Conservation (phyloP, 2,797 vertebrate species). For the Molossus alvarezi region DNA sequence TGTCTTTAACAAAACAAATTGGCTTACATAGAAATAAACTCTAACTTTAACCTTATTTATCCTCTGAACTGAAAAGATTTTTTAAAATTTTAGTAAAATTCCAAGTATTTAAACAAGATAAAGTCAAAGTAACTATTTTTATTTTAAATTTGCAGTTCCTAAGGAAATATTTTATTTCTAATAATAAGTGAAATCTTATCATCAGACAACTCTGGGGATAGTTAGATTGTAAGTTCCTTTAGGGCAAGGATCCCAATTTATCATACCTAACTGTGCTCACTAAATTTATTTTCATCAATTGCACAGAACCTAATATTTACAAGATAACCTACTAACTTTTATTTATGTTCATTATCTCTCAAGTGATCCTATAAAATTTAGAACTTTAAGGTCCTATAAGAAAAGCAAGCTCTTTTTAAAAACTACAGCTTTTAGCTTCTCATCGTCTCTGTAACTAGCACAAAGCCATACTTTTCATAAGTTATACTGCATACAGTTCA, state of each 20-base stretch:
- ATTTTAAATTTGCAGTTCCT: not conserved
- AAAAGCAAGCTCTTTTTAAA: not conserved
- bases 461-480: constrained; percentile 38
- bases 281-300: not conserved
- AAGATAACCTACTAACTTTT: not conserved
- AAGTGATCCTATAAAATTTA: not conserved
- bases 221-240: not conserved
- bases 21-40: not conserved
- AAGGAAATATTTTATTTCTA: constrained; percentile 57
- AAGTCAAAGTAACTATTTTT: constrained; percentile 37
- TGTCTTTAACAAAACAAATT: not conserved
- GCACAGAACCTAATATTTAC: not conserved
- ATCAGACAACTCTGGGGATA: not conserved
- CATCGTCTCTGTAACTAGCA: not conserved
- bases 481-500: not conserved
- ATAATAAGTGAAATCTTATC: not conserved
- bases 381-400: constrained; percentile 14
- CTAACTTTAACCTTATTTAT: not conserved
- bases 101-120: constrained; percentile 50
- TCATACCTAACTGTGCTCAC: not conserved
- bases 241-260: not conserved
- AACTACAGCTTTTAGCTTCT: constrained; percentile 32
- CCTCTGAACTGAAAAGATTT: constrained; percentile 38
- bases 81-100: constrained; percentile 56
- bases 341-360: constrained; percentile 21